Evolutionary conservation across 2,888 invertebrate genomes (phyloP).

Genomic region (Ischnura elegans): DNA sequence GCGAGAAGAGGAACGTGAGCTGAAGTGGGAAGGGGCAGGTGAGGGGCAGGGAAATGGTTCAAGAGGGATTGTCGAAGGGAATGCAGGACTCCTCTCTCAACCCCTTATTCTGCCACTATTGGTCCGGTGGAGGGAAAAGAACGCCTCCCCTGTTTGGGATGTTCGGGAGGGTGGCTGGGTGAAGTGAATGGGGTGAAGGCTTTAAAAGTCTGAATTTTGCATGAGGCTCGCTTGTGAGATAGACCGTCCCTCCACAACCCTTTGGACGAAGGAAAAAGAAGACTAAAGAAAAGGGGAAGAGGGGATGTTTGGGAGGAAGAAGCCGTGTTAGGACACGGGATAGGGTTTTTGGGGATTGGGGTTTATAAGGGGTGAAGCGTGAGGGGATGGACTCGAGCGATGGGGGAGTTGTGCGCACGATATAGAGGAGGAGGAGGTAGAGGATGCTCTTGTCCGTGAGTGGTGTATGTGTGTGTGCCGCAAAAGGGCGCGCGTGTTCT

Average conservation of each 20-base stretch:
- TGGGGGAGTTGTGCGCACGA: not conserved
- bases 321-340: not conserved
- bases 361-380: not conserved
- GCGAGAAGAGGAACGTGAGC: too few species aligned
- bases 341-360: too few species aligned
- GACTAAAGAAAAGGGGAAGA: not conserved
- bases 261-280: not conserved
- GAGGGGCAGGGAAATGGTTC: not conserved
- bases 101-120: too few species aligned
- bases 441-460: not conserved
- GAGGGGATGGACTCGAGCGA: not conserved
- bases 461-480: not conserved
- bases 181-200: not conserved
- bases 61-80: not conserved
- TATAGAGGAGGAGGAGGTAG: too few species aligned
- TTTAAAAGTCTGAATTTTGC: conserved; percentile 46
- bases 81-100: not conserved
- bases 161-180: not conserved
- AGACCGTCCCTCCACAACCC: conserved; percentile 21
- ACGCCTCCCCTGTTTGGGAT: not conserved
- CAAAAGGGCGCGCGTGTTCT: not conserved
- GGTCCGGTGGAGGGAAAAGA: too few species aligned
- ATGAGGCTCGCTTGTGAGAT: conserved; percentile 20
- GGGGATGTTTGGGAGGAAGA: not conserved
- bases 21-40: not conserved